Conservation (phyloP, 92 coral and sea anemone genomes). For the Palythoa grandis region DNA sequence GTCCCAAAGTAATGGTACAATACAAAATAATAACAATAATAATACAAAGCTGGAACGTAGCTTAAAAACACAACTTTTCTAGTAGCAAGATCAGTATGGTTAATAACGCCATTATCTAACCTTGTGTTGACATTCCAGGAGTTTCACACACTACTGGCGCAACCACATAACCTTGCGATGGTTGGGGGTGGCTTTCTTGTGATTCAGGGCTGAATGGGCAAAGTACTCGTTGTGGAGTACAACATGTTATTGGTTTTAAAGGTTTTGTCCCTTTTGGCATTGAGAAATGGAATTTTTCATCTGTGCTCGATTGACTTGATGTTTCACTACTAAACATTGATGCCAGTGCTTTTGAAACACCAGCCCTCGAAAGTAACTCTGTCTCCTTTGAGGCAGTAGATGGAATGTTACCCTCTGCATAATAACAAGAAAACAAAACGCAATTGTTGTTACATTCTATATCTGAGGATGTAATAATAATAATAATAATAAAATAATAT, state of each 20-base stretch:
- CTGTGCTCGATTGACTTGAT: constrained; percentile 75
- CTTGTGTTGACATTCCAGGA: constrained; percentile 79
- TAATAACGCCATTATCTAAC: constrained; percentile 23
- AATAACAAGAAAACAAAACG: background rate
- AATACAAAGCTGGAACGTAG: no score
- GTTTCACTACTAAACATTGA: constrained; percentile 69
- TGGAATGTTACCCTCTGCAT: background rate
- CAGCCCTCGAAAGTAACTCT: constrained; percentile 23
- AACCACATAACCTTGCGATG: constrained; percentile 17
- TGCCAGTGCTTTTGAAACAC: constrained; percentile 48
- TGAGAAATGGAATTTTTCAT: constrained; percentile 81
- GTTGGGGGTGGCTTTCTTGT: constrained; percentile 43
- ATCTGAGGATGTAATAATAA: no score
- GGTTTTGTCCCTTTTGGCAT: constrained; percentile 73
- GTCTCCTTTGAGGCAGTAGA: background rate
- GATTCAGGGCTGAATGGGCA: constrained; percentile 52
- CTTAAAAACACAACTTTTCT: no score
- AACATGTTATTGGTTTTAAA: constrained; percentile 67
- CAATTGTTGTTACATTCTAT: background rate
- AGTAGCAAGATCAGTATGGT: no score
- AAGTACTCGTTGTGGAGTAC: constrained; percentile 77
- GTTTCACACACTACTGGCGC: constrained; percentile 68
- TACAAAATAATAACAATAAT: no score
- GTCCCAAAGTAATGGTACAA: no score
- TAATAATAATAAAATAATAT: no score